Evolutionary conservation across 2,113 vertebrate species (phyloP), one percentile per base, ranked within the genome.

Genomic region (Chionodraco myersi): DNA sequence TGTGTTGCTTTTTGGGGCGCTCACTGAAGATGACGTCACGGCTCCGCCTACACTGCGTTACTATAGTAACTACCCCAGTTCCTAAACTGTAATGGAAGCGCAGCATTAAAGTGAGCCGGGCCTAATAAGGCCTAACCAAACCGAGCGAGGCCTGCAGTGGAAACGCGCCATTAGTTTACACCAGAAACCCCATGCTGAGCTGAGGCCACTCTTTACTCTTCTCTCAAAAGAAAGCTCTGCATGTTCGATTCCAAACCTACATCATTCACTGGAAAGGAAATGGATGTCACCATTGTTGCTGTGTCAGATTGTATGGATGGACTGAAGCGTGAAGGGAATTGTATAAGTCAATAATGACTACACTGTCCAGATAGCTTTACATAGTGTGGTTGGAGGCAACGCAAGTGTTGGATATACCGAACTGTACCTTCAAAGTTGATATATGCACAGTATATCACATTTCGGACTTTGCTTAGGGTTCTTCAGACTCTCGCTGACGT

Each of bases 401-500:
- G 30, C 30, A 30, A 30, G 30, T 30, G 30, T 30, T 30, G 30
- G 30, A 30, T 30, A 30, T 30, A 76, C 75, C 14, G 56, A 68
- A 65, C n/a, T 30, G 45, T 21, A 5, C 11, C 14, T 2, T 51
- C 5, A 58, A 9, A 41, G 13, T 34, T 45, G 44, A 34, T 48
- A 51, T 60, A 44, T 23, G 30, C 5, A 52, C 18, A 13, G 3
- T 2, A 16, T 26, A 49, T 51, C 12, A 12, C 4, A 36, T 41
- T 36, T 48, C 61, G 36, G 10, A 64, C n/a, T 51, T 18, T n/a
- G 10, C 23, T 23, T n/a, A 3, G 4, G 5, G 0, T 54, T 21
- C 1, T n/a, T 53, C 72, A 63, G 74, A 67, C 63, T 77, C 49
- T 80, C 12, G 7, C 79, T 45, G 70, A 77, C 62, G 47, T 69